Evolutionary conservation across 2,888 invertebrate species (phyloP), one percentile per base, ranked within the genome.

Genomic region (Pollenia angustigena): DNA sequence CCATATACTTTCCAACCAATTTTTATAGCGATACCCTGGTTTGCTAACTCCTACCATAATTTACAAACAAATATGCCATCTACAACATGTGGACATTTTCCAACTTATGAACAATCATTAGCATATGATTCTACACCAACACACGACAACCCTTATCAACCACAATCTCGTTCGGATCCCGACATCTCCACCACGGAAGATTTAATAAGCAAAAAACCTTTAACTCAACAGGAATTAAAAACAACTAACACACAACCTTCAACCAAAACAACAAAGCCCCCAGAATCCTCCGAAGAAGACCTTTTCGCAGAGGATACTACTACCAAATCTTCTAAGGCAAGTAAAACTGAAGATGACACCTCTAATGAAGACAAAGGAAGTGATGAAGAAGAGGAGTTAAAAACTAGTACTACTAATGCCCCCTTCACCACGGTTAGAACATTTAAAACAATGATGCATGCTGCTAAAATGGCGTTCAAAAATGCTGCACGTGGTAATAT

Each of bases 361-460:
- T 69, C 42, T 0, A 12, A 10, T 42, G 78, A 72, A 66, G 44
- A 66, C 1, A 40, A 23, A 23, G 3, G 9, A 32, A 50, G 18
- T 50, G 68, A 46, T n/a, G n/a, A 32, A 18, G 46, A 46, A 52
- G 44, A 8, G n/a, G 60, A 60, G 18, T 11, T 14, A 40, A 54
- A 1, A 0, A 23, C 23, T 2, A 64, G 11, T 14, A 32, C 66
- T 1, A 79, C 66, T 12, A 52, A 40, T 16, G 8, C 6, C 1
- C 74, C 79, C 0, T 42, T 18, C 12, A 58, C 71, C 7, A 58
- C 78, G 16, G 18, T 23, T 16, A 32, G 32, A 18, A 12, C 48
- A 46, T 85, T 85, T 23, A 68, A 75, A 18, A 75, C 84, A 48
- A 52, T 79, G 10, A n/a, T 85, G n/a, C 68, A 85, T 74, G 60